These are phyloP conservation scores for Apteryx owenii DNA, from an alignment of 2,113 vertebrate species.

Conservation along the genomic window DNA sequence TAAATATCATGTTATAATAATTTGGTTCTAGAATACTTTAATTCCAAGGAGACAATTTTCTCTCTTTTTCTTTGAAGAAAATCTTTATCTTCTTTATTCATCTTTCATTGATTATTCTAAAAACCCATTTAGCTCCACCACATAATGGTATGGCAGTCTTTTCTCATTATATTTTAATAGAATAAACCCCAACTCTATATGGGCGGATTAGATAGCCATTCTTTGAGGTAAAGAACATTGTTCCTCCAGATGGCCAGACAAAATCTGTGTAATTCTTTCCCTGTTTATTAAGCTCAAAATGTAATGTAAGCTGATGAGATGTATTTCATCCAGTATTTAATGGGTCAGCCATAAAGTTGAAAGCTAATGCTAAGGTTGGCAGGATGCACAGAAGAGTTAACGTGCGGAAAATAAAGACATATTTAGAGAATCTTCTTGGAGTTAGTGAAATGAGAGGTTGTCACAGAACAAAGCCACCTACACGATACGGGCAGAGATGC, in stretches of 20 bases:
- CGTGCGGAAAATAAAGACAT: constrained; percentile 11
- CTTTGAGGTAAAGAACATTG: constrained; percentile 42
- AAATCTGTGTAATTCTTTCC: constrained; percentile 54
- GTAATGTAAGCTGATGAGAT: constrained; percentile 62
- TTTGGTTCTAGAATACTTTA: constrained; percentile 37
- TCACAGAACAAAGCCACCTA: neutral
- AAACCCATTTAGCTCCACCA: constrained; percentile 71
- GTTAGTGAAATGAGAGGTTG: neutral
- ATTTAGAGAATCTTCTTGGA: neutral
- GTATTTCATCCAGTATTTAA: constrained; percentile 55
- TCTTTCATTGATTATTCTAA: constrained; percentile 73
- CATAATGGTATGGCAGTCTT: constrained; percentile 61
- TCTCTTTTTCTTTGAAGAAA: constrained; percentile 58
- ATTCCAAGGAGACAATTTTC: constrained; percentile 58
- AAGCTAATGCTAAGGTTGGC: constrained; percentile 17
- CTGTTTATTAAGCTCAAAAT: constrained; percentile 65
- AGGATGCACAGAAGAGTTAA: constrained; percentile 36
- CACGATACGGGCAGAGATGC: neutral
- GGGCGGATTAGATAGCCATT: constrained; percentile 36
- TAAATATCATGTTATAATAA: constrained; percentile 47
- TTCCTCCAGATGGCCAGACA: constrained; percentile 50
- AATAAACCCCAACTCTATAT: constrained; percentile 58
- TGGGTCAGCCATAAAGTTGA: constrained; percentile 33
- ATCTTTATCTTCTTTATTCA: constrained; percentile 66
- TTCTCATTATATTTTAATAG: constrained; percentile 76